Percentiles rank a stretch among this genome's conserved stretches.
These are phyloP conservation scores for Zaprionus kolodkinae DNA, from an alignment of 1,140 invertebrate species.

Conservation along the genomic window DNA sequence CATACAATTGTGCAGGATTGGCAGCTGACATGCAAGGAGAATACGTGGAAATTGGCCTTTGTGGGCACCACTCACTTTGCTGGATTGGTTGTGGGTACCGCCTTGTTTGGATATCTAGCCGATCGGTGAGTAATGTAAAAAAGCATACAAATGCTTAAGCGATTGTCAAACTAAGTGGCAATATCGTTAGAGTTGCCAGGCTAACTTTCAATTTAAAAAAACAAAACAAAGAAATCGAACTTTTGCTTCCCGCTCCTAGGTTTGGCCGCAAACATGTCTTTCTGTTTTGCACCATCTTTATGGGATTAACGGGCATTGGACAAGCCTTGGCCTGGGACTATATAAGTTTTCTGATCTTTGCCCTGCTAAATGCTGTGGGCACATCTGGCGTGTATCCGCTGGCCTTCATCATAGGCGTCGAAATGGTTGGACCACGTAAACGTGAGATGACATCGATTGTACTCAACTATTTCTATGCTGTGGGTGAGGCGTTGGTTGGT, in stretches of 20 bases:
- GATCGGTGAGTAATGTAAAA: conserved; percentile 85
- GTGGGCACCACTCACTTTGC: conserved; percentile 87
- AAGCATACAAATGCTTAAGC: background rate
- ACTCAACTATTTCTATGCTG: conserved; percentile 88
- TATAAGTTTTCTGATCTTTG: conserved; percentile 85
- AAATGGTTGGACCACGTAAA: conserved; percentile 87
- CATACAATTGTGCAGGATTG: conserved; percentile 87
- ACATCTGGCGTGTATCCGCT: conserved; percentile 87
- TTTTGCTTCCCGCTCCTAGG: conserved; percentile 76
- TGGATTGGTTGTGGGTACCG: conserved; percentile 86
- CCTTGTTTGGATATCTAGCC: conserved; percentile 86
- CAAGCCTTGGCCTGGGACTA: conserved; percentile 86
- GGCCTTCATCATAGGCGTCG: conserved; percentile 88
- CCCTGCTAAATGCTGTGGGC: conserved; percentile 86
- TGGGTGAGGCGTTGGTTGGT: conserved; percentile 87
- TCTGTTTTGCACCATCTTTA: conserved; percentile 86
- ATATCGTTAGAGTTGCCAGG: background rate
- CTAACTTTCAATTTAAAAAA: background rate
- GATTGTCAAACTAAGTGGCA: background rate
- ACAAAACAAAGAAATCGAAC: background rate
- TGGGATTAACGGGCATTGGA: conserved; percentile 85
- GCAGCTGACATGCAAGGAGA: conserved; percentile 86
- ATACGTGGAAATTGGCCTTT: conserved; percentile 87
- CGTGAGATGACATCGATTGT: conserved; percentile 88
- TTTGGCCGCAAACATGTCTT: conserved; percentile 87